phyloP scores from a whole-genome alignment of 2,797 vertebrate genomes.

The Thamnophis elegans region DNA sequence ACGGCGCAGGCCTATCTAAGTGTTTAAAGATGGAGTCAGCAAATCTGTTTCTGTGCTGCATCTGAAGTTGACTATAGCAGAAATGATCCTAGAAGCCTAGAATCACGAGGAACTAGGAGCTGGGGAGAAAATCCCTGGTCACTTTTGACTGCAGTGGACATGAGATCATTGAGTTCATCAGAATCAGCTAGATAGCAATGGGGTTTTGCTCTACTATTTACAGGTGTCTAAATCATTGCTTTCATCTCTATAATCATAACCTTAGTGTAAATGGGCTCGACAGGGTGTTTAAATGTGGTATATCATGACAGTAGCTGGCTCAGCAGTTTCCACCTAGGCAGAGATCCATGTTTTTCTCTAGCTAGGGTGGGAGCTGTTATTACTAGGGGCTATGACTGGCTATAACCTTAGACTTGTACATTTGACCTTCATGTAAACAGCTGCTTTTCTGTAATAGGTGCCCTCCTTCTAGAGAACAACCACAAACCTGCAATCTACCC shows the following conservation, averaged over 20 bases:
- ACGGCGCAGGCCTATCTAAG: not conserved
- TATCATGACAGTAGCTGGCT: conserved; percentile 6
- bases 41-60: not conserved
- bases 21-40: not conserved
- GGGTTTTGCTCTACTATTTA: conserved; percentile 13
- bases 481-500: conserved; percentile 11
- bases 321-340: conserved; percentile 2
- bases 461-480: not conserved
- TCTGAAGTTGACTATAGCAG: not conserved
- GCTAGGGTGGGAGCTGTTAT: conserved; percentile 12
- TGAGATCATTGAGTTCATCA: not conserved
- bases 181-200: not conserved
- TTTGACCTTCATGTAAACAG: not conserved
- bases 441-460: conserved; percentile 7
- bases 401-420: conserved; percentile 11
- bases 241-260: conserved; percentile 16
- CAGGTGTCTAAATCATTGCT: conserved; percentile 21
- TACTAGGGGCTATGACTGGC: conserved; percentile 5
- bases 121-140: not conserved
- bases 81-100: not conserved
- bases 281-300: conserved; percentile 25
- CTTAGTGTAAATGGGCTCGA: not conserved
- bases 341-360: conserved; percentile 13
- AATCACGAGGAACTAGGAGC: not conserved
- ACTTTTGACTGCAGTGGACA: not conserved